Conservation (phyloP, 92 coral and sea anemone species). For the Paragorgia papillata region DNA sequence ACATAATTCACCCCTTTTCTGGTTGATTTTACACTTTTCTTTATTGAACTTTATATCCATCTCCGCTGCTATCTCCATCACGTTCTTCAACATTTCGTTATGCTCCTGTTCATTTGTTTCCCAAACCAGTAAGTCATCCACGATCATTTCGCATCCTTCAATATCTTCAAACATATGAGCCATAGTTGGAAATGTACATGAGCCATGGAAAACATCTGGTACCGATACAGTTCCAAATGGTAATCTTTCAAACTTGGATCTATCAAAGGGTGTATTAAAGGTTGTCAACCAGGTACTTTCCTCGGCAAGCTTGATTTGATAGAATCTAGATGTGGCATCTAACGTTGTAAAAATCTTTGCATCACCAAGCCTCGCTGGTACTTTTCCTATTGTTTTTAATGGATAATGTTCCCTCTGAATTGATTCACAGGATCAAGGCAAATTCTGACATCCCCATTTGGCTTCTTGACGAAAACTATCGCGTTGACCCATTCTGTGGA, state of each 20-base stretch:
- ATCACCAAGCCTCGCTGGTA: not conserved
- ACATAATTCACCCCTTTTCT: not conserved
- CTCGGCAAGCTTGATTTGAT: not conserved
- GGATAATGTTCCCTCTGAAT: slow-evolving; percentile 1
- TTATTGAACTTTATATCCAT: not conserved
- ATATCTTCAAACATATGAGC: slow-evolving; percentile 26
- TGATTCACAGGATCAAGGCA: not conserved
- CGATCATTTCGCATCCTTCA: slow-evolving; percentile 28
- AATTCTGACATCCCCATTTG: slow-evolving; percentile 4
- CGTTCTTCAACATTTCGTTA: slow-evolving; percentile 19
- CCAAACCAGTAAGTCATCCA: slow-evolving; percentile 29
- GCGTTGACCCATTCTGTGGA: slow-evolving; percentile 32
- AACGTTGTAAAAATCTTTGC: not conserved
- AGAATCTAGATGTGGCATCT: slow-evolving; percentile 8
- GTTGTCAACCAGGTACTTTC: slow-evolving; percentile 21
- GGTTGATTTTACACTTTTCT: not conserved
- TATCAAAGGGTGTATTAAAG: slow-evolving; percentile 13
- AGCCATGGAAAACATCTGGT: slow-evolving; percentile 2
- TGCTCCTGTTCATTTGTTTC: not conserved
- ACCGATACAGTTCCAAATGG: slow-evolving; percentile 6
- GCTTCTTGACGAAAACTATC: slow-evolving; percentile 12
- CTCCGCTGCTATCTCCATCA: slow-evolving; percentile 2
- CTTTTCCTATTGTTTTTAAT: not conserved
- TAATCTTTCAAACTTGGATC: not conserved
- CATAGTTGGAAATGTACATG: no score